Evolutionary conservation across 2,113 vertebrate genomes (phyloP).

Genomic region (Burhinus bistriatus): DNA sequence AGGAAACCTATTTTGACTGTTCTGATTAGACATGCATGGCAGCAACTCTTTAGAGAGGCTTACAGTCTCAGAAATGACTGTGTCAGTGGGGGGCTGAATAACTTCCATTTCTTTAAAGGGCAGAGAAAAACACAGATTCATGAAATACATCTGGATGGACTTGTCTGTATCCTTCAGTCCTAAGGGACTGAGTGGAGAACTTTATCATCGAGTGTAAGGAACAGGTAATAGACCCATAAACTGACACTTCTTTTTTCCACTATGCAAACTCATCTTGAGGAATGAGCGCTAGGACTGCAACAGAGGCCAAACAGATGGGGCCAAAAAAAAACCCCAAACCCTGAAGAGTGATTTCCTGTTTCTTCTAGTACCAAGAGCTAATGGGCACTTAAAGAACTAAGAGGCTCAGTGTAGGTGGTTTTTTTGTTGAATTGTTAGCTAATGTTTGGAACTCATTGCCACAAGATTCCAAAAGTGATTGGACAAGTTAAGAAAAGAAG

Average conservation of each 20-base stretch:
- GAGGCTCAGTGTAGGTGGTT: background rate
- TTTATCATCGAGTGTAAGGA: background rate
- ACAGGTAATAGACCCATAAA: background rate
- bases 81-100: background rate
- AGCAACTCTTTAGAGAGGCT: background rate
- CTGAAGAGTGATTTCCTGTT: background rate
- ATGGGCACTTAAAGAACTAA: background rate
- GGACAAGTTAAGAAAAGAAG: background rate
- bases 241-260: background rate
- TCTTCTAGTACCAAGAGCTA: background rate
- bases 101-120: background rate
- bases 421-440: background rate
- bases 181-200: background rate
- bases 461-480: background rate
- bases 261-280: background rate
- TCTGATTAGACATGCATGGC: background rate
- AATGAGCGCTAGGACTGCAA: background rate
- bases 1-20: background rate
- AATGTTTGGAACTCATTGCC: background rate
- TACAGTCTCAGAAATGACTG: background rate
- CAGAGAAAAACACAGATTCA: background rate
- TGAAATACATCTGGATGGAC: background rate
- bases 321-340: background rate
- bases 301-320: background rate
- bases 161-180: background rate